Base-by-base conservation (phyloP, 2,797 vertebrate species). In the Thripadectes ignobilis region DNA sequence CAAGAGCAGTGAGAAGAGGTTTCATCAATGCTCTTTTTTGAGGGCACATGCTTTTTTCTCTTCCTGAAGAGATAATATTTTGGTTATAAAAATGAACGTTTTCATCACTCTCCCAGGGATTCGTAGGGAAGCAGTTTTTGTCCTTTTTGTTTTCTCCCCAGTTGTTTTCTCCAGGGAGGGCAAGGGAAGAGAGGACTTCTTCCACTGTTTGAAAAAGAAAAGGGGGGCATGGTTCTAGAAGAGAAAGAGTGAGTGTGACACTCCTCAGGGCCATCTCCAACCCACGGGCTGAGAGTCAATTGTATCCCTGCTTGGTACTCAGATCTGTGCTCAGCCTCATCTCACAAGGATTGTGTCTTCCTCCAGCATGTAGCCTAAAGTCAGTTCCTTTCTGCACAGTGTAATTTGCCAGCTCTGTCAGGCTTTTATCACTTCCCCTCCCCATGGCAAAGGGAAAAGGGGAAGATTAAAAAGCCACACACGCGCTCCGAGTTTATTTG, bases 381-480 rank as follows among this genome's bases (percentile, higher is more conserved):
- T 36, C 79, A 76, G 71, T 36, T 92, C 34, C 55, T 81, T 85
- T 89, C 85, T 82, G 57, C 76, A 92, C 69, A 57, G 69, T 76
- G 76, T 74, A 88, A 96, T 92, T 88, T 68, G 85, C 46, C 58
- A 69, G 65, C 46, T 88, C 67, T 83, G 32, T 86, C 63, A 93
- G 83, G 63, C 48, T 90, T 95, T 84, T 94, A 93, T 93, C 89
- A 85, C 85, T 95, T 96, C 92, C 88, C 82, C 38, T 63, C 51
- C 63, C 68, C 80, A 68, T 22, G 34, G 7, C 14, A 46, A 72
- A 92, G 48, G 55, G 48, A 78, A 93, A 75, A 39, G n/a, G 36
- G 59, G 52, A 93, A 92, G 88, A 95, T 90, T 92, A 75, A 89
- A 95, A 92, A 93, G 92, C 88, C 89, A 84, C 92, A 94, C 78